Evolutionary conservation across 1,140 invertebrate genomes (phyloP).

Genomic region (Helicorthomorpha holstii): DNA sequence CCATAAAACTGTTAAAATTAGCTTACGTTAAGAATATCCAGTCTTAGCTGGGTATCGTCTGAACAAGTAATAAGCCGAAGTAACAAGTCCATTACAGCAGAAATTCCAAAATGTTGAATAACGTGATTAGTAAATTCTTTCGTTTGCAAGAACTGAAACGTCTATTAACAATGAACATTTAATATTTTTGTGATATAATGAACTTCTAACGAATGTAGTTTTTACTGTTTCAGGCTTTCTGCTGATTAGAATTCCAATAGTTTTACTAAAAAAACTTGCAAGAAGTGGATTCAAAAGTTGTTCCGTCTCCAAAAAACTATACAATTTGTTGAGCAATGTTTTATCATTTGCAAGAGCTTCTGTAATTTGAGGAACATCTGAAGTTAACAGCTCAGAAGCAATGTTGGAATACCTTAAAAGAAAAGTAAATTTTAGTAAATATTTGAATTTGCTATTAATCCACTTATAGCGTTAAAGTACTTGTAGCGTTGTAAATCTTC

Average conservation of each 20-base stretch:
- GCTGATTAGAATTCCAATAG: conserved; percentile 66
- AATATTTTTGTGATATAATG: too few species aligned
- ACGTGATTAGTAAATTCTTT: conserved; percentile 70
- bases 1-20: conserved; percentile 6
- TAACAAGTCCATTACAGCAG: conserved; percentile 86
- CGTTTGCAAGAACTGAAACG: conserved; percentile 76
- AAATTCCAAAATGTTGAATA: conserved; percentile 76
- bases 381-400: conserved; percentile 83
- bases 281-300: conserved; percentile 80
- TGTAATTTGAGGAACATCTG: conserved; percentile 66
- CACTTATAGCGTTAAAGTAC: too few species aligned
- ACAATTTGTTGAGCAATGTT: conserved; percentile 60
- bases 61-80: conserved; percentile 72
- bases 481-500: conserved; percentile 66
- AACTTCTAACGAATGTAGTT: background rate
- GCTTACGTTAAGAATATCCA: conserved; percentile 65
- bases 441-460: too few species aligned
- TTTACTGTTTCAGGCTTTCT: conserved; percentile 56
- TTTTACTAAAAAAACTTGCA: conserved; percentile 91
- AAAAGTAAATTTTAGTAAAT: background rate
- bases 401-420: conserved; percentile 44
- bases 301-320: conserved; percentile 64
- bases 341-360: conserved; percentile 64
- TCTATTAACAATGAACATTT: too few species aligned
- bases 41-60: conserved; percentile 53